A percentile compares a stretch with the other conserved stretches of the same genome.
These are phyloP conservation scores for Dinomys branickii DNA, from an alignment of 2,113 vertebrate species.

Conservation along the genomic window DNA sequence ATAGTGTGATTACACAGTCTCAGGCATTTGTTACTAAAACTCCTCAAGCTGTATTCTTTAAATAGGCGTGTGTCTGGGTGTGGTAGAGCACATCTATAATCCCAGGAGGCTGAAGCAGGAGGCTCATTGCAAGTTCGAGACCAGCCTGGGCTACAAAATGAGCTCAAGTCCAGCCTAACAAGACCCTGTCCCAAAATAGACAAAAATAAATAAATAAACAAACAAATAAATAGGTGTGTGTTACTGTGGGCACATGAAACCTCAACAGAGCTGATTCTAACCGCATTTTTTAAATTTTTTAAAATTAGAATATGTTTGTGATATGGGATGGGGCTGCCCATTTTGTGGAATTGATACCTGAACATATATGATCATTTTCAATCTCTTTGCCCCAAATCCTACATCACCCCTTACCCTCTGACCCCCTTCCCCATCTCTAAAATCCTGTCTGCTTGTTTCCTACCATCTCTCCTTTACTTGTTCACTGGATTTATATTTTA, in stretches of 20 bases:
- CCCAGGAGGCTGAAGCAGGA: too few relatives aligned
- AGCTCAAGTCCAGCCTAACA: too few relatives aligned
- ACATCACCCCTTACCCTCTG: not conserved
- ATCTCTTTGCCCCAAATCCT: not conserved
- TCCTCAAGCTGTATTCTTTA: too few relatives aligned
- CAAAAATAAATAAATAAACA: too few relatives aligned
- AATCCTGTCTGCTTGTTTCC: not conserved
- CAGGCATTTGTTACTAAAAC: not conserved
- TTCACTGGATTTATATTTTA: not conserved
- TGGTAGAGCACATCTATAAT: too few relatives aligned
- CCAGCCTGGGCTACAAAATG: too few relatives aligned
- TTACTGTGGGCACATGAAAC: not conserved
- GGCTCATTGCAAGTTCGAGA: too few relatives aligned
- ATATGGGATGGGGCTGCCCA: not conserved
- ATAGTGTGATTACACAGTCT: not conserved
- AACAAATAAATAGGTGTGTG: too few relatives aligned
- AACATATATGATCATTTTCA: not conserved
- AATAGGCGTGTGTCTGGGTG: not conserved
- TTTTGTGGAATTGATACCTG: not conserved
- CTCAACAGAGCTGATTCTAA: not conserved
- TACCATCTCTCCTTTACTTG: not conserved
- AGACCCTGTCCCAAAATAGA: too few relatives aligned
- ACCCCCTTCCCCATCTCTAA: not conserved
- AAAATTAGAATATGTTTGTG: not conserved
- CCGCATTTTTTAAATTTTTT: not conserved